These are phyloP conservation scores for Siniperca undulata DNA, from an alignment of 2,797 vertebrate genomes.

Conservation along the genomic window DNA sequence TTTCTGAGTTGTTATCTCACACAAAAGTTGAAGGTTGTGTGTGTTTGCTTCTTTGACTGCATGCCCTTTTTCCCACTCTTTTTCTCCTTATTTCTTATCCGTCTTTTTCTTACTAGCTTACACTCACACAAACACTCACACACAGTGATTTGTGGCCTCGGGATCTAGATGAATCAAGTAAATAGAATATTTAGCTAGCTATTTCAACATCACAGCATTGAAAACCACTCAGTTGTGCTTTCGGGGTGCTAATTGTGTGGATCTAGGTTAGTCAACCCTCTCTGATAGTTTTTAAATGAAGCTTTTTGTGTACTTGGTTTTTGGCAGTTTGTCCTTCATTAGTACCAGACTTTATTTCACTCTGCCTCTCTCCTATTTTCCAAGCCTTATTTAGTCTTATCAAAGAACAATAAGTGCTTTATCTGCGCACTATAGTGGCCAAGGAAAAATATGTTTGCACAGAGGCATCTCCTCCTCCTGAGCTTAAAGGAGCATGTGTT, in stretches of 20 bases:
- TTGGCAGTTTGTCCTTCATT: slow-evolving; percentile 78
- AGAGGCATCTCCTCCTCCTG: slow-evolving; percentile 61
- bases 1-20: slow-evolving; percentile 30
- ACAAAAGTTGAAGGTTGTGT: slow-evolving; percentile 41
- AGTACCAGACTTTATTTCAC: slow-evolving; percentile 68
- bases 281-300: slow-evolving; percentile 81
- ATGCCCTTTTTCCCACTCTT: slow-evolving; percentile 22
- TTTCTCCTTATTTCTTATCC: slow-evolving; percentile 33
- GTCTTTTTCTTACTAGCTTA: slow-evolving; percentile 31
- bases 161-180: slow-evolving; percentile 73
- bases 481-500: slow-evolving; percentile 72
- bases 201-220: slow-evolving; percentile 70
- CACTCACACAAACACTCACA: slow-evolving; percentile 7
- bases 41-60: slow-evolving; percentile 47
- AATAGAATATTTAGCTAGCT: slow-evolving; percentile 75
- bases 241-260: slow-evolving; percentile 79
- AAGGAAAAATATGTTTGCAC: slow-evolving; percentile 50
- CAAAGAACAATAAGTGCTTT: slow-evolving; percentile 74
- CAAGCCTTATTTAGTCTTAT: slow-evolving; percentile 59
- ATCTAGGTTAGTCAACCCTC: slow-evolving; percentile 81
- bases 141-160: slow-evolving; percentile 62
- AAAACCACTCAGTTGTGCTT: slow-evolving; percentile 74
- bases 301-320: slow-evolving; percentile 77
- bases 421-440: slow-evolving; percentile 62
- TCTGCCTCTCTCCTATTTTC: slow-evolving; percentile 51